phyloP scores from a whole-genome alignment of 2,113 vertebrate species.

The Verasper variegatus region DNA sequence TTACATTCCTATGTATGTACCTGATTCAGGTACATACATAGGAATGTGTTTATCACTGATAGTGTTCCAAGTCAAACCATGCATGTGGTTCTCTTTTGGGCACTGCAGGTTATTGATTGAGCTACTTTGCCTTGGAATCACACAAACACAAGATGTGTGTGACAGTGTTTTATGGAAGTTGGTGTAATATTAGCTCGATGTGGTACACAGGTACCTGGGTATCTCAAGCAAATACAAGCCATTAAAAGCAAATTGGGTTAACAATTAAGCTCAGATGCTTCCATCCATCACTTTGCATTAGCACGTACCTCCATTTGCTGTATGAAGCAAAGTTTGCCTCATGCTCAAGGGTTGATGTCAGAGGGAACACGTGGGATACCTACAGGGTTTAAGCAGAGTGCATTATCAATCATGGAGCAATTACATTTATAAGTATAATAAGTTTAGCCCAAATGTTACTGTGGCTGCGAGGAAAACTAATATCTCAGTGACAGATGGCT shows the following conservation, averaged over 20 bases:
- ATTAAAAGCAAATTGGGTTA: constrained; percentile 42
- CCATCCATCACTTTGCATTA: constrained; percentile 52
- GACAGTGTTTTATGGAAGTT: constrained; percentile 18
- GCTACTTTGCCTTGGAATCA: constrained; percentile 18
- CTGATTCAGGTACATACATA: constrained; percentile 3
- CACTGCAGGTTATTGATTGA: background rate
- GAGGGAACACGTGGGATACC: constrained; percentile 16
- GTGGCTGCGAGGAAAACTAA: constrained; percentile 41
- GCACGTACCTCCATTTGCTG: constrained; percentile 8
- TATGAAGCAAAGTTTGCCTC: constrained; percentile 21
- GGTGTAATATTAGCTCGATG: constrained; percentile 2
- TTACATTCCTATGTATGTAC: no score
- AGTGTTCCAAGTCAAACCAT: constrained; percentile 1
- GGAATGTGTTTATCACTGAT: constrained; percentile 49
- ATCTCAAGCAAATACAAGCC: constrained; percentile 19
- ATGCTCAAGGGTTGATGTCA: constrained; percentile 21
- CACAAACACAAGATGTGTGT: background rate
- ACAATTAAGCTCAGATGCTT: constrained; percentile 20
- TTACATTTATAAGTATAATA: constrained; percentile 45
- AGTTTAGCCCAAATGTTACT: constrained; percentile 44
- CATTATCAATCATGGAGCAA: constrained; percentile 53
- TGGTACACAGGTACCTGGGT: background rate
- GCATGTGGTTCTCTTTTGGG: background rate
- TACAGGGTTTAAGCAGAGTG: constrained; percentile 21
- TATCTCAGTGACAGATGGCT: constrained; percentile 59